phyloP scores from a whole-genome alignment of 92 coral and sea anemone genomes.

The Metridium senile region DNA sequence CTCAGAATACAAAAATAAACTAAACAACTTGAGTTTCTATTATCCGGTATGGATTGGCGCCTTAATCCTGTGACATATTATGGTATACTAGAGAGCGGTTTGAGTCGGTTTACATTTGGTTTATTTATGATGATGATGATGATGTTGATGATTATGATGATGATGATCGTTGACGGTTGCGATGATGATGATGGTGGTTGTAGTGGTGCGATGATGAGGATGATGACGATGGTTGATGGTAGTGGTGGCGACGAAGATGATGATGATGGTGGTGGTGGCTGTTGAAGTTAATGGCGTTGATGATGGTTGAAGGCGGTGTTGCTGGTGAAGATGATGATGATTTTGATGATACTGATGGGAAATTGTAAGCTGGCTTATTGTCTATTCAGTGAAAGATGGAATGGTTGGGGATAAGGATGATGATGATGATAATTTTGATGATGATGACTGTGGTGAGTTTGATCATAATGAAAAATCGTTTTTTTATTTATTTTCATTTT shows the following conservation, averaged over 20 bases:
- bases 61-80: not conserved
- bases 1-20: not conserved
- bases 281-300: not conserved
- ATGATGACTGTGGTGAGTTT: not conserved
- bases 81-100: not conserved
- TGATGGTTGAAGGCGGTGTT: not conserved
- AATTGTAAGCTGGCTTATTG: too few species aligned
- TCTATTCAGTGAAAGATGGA: too few species aligned
- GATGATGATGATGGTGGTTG: not conserved
- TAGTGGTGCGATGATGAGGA: too few species aligned
- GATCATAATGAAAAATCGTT: not conserved
- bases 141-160: not conserved
- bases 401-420: not conserved
- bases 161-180: not conserved
- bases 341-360: not conserved
- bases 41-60: not conserved
- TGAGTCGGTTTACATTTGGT: not conserved
- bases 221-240: not conserved
- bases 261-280: not conserved
- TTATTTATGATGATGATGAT: not conserved
- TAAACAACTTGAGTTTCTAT: conserved; percentile 2
- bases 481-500: not conserved
- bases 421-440: not conserved
- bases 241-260: not conserved
- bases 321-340: not conserved